A percentile compares a stretch with the other conserved stretches of the same genome.
Evolutionary conservation across 30 jellyfish, hydroid and myxozoan species (phyloP).

Genomic region (Pseudorhiza aurosa): DNA sequence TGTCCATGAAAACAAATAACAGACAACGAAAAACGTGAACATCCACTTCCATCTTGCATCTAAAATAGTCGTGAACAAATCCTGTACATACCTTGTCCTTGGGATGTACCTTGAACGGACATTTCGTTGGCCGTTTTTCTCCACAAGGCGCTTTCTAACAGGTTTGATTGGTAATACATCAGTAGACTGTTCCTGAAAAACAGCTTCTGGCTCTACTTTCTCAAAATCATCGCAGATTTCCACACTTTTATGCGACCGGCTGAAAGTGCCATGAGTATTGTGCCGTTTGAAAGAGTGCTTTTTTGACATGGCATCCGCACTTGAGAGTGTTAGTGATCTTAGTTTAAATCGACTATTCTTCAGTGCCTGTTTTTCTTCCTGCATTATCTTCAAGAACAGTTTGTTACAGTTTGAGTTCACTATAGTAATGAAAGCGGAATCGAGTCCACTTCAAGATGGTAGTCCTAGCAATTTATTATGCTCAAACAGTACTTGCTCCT

Average conservation of each 20-base stretch:
- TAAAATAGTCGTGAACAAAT: slow-evolving; percentile 82
- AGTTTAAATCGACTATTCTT: background rate
- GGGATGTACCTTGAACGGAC: slow-evolving; percentile 85
- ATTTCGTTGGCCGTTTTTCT: slow-evolving; percentile 89
- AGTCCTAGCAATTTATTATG: too few species aligned
- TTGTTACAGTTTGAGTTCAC: background rate
- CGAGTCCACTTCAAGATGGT: background rate
- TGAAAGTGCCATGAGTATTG: slow-evolving; percentile 40
- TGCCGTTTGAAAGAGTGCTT: background rate
- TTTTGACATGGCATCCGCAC: slow-evolving; percentile 9
- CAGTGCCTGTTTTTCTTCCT: background rate
- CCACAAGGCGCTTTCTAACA: slow-evolving; percentile 70
- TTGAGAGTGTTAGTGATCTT: background rate
- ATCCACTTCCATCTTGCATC: slow-evolving; percentile 99
- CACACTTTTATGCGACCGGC: slow-evolving; percentile 12
- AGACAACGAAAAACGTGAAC: slow-evolving; percentile 50
- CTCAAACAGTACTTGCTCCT: too few species aligned
- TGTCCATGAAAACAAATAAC: slow-evolving; percentile 78
- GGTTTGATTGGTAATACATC: slow-evolving; percentile 72
- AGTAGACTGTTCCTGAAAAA: slow-evolving; percentile 37
- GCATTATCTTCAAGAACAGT: background rate
- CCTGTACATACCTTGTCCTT: slow-evolving; percentile 75
- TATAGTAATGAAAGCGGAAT: background rate
- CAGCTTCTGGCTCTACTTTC: slow-evolving; percentile 44
- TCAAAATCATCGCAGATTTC: slow-evolving; percentile 35